Evolutionary conservation across 2,113 vertebrate species (phyloP).

Genomic region (Aegithalos caudatus): DNA sequence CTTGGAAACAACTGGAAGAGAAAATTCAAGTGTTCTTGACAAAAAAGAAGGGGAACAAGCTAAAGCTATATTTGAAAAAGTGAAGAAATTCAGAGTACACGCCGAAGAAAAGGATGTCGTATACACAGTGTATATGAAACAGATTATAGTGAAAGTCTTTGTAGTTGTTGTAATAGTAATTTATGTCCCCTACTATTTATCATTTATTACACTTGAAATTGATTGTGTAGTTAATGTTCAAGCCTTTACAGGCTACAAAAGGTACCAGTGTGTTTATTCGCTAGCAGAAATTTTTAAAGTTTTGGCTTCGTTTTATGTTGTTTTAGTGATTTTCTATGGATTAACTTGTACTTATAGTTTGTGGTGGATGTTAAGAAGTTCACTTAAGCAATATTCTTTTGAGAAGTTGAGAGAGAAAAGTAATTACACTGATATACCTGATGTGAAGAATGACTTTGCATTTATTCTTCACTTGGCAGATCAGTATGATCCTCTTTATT

Average conservation of each 20-base stretch:
- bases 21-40: slow-evolving; percentile 79
- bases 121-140: slow-evolving; percentile 80
- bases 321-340: slow-evolving; percentile 79
- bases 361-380: slow-evolving; percentile 84
- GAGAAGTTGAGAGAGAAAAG: slow-evolving; percentile 81
- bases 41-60: slow-evolving; percentile 86
- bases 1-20: slow-evolving; percentile 73
- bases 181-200: slow-evolving; percentile 79
- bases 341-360: slow-evolving; percentile 81
- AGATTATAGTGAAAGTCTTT: slow-evolving; percentile 83
- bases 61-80: slow-evolving; percentile 87
- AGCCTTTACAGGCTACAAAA: slow-evolving; percentile 80
- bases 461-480: slow-evolving; percentile 86
- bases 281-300: slow-evolving; percentile 82
- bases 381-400: slow-evolving; percentile 84
- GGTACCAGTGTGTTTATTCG: slow-evolving; percentile 82
- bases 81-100: slow-evolving; percentile 79
- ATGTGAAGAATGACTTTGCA: slow-evolving; percentile 85
- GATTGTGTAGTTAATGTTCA: slow-evolving; percentile 77
- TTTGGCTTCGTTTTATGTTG: slow-evolving; percentile 79
- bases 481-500: slow-evolving; percentile 83
- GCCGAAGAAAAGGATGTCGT: slow-evolving; percentile 84
- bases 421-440: slow-evolving; percentile 83
- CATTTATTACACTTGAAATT: slow-evolving; percentile 78
- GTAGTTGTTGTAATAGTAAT: slow-evolving; percentile 77